Percentiles rank a stretch among this genome's conserved stretches.
Conservation (phyloP, 2,797 vertebrate genomes). For the Apogon hyalosoma region DNA sequence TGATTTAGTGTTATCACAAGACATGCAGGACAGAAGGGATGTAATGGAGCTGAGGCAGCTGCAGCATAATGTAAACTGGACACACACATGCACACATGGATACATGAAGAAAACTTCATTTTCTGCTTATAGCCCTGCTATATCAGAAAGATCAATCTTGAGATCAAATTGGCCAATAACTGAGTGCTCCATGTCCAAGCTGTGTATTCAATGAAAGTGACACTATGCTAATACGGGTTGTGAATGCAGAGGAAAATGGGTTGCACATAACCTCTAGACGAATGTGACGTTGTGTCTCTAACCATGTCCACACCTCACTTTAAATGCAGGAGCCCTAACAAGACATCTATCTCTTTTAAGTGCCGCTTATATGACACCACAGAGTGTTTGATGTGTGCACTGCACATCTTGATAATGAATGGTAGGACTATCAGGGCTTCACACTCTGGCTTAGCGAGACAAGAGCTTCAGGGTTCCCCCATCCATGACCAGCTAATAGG, state of each 20-base stretch:
- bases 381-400: slow-evolving; percentile 52
- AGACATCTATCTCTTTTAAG: slow-evolving; percentile 57
- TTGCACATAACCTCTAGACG: slow-evolving; percentile 42
- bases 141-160: slow-evolving; percentile 34
- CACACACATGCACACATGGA: background rate
- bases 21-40: slow-evolving; percentile 22
- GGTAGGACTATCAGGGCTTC: slow-evolving; percentile 62
- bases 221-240: background rate
- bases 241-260: background rate
- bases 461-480: slow-evolving; percentile 53
- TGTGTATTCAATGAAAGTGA: background rate
- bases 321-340: slow-evolving; percentile 39
- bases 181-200: slow-evolving; percentile 1
- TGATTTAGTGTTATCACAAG: slow-evolving; percentile 68
- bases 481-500: slow-evolving; percentile 61
- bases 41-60: slow-evolving; percentile 23
- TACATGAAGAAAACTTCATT: background rate
- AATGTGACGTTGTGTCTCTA: slow-evolving; percentile 9
- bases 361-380: slow-evolving; percentile 46
- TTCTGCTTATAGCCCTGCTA: background rate
- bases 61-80: slow-evolving; percentile 10
- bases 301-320: slow-evolving; percentile 5
- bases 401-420: slow-evolving; percentile 72
- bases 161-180: slow-evolving; percentile 24
- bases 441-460: slow-evolving; percentile 60